phyloP scores from a whole-genome alignment of 2,888 invertebrate species.

The Eutolmus rufibarbis region DNA sequence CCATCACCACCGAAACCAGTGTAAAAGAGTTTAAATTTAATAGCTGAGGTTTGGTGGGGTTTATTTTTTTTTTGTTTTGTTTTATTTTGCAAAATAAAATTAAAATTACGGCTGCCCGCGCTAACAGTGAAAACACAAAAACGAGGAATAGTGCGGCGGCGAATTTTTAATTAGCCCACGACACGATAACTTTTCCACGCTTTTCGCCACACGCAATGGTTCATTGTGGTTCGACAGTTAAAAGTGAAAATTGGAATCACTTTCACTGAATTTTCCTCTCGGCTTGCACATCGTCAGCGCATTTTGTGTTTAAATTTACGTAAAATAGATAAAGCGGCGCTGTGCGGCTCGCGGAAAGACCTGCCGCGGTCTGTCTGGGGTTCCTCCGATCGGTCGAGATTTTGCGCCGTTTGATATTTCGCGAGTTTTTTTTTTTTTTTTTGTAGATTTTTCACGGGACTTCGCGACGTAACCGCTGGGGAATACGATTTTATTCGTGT shows the following conservation, averaged over 20 bases:
- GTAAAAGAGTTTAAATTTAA: background rate
- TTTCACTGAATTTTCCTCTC: constrained; percentile 41
- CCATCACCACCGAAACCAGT: background rate
- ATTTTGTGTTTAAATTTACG: constrained; percentile 24
- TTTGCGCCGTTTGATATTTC: background rate
- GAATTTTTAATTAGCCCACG: constrained; percentile 33
- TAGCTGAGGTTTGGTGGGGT: background rate
- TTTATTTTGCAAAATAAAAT: background rate
- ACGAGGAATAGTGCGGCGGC: constrained; percentile 14
- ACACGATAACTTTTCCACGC: constrained; percentile 38
- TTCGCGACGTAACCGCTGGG: background rate
- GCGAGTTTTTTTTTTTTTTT: background rate
- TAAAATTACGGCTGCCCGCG: background rate
- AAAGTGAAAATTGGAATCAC: constrained; percentile 42
- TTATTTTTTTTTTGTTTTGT: background rate
- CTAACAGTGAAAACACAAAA: constrained; percentile 2
- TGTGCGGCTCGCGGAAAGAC: background rate
- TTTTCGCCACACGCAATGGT: constrained; percentile 41
- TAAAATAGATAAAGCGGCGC: constrained; percentile 10
- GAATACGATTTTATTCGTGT: background rate
- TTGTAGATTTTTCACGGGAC: background rate
- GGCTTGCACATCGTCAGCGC: background rate
- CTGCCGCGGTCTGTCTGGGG: background rate
- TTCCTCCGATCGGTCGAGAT: background rate
- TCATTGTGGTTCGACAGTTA: constrained; percentile 38